Base-by-base conservation (phyloP, 2,113 vertebrate genomes). In the Elanoides forficatus region DNA sequence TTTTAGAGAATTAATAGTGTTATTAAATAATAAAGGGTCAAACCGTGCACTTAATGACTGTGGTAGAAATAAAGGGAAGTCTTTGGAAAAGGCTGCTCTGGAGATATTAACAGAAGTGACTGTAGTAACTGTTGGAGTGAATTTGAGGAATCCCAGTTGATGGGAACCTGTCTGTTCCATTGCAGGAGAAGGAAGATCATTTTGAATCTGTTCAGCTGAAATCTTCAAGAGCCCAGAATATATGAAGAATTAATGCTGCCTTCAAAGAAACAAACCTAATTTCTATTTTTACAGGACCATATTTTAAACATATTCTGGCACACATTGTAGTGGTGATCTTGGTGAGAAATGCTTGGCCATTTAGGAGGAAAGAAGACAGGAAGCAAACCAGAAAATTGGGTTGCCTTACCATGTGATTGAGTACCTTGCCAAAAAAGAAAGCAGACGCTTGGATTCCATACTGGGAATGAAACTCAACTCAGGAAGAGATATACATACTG, bases 191-290 rank as follows among this genome's bases (percentile, higher is more conserved):
- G 76, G 98, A 99, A 92, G 98, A 99, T 91, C 95, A 97, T 96
- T 99, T 99, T 94, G 99, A 99, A 97, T 99, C 99, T 38, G 99
- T 99, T 97, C 99, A 99, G 82, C 98, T 99, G 91, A 99, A 99
- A 98, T 99, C 99, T 20, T 99, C 99, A 96, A 97, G 98, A 96
- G 97, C 98, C 81, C 98, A 99, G 96, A 98, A 99, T 85, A 99
- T 99, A 98, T 99, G 98, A 95, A 96, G 97, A 95, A 81, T 88
- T 87, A 80, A 83, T 81, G 68, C 95, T 97, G 95, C 95, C 95
- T 97, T 97, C 95, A 97, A 94, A 97, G 90, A 96, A 81, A 97
- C 79, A 97, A 97, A 96, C 76, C 79, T 75, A 81, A 94, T 97
- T 95, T 98, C 90, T 98, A 93, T 97, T 98, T 98, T 97, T 92